phyloP scores from a whole-genome alignment of 2,888 invertebrate genomes.

The Volucella bombylans region DNA sequence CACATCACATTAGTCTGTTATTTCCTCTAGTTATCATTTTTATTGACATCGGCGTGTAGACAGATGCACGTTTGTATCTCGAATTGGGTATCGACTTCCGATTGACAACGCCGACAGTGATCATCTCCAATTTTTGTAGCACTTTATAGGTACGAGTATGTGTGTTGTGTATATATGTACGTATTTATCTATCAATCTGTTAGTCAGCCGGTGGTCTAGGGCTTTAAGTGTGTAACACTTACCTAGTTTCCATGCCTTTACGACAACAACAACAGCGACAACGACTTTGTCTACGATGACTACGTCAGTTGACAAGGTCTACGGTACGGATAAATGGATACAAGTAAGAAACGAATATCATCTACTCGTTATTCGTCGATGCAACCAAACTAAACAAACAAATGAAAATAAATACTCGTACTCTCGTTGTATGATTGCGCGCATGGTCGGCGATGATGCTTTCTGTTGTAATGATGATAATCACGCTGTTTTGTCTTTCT shows the following conservation, averaged over 20 bases:
- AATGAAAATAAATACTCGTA: conserved; percentile 46
- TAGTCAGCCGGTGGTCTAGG: conserved; percentile 68
- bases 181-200: conserved; percentile 44
- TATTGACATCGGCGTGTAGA: conserved; percentile 62
- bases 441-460: conserved; percentile 45
- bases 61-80: conserved; percentile 54
- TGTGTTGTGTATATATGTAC: not conserved
- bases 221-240: conserved; percentile 71
- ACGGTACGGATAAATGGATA: conserved; percentile 14
- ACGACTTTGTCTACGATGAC: conserved; percentile 37
- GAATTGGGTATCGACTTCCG: conserved; percentile 61
- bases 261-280: conserved; percentile 16
- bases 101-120: conserved; percentile 32
- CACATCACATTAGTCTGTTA: conserved; percentile 54
- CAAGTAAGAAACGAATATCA: not conserved
- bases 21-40: conserved; percentile 65
- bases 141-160: not conserved
- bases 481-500: conserved; percentile 53
- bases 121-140: conserved; percentile 52
- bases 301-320: conserved; percentile 70
- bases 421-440: conserved; percentile 54
- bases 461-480: conserved; percentile 67
- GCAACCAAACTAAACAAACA: conserved; percentile 57
- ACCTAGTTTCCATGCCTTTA: conserved; percentile 68
- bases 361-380: conserved; percentile 4